Conservation (phyloP, 2,888 invertebrate species). For the Cybosia mesomella region DNA sequence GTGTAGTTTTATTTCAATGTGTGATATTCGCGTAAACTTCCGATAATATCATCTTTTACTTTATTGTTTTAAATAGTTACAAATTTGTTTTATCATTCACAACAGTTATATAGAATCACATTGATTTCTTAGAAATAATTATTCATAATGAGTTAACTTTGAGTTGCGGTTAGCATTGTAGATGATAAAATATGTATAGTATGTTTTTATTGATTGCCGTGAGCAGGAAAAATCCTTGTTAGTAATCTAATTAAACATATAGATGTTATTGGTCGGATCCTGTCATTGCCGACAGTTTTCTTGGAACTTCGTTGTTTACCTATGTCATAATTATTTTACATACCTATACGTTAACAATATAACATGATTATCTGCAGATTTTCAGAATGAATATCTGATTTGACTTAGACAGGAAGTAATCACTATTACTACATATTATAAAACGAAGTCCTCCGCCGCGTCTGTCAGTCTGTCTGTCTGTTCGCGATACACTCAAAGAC, state of each 20-base stretch:
- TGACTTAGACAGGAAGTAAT: no score
- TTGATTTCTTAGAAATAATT: background rate
- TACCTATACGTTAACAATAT: background rate
- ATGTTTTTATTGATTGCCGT: background rate
- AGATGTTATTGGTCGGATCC: background rate
- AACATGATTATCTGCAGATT: no score
- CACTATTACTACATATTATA: no score
- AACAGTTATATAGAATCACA: background rate
- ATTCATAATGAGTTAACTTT: background rate
- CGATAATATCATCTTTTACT: no score
- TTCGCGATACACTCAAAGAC: no score
- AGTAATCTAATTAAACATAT: slow-evolving; percentile 1
- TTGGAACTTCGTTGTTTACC: background rate
- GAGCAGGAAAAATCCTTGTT: slow-evolving; percentile 16
- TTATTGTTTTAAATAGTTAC: no score
- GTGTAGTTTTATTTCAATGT: no score
- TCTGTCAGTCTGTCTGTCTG: no score
- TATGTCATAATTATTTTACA: no score
- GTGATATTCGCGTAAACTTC: no score
- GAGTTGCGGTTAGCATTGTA: background rate
- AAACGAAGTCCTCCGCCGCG: no score
- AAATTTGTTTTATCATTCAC: background rate
- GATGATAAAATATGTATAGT: slow-evolving; percentile 5
- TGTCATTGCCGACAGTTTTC: slow-evolving; percentile 7
- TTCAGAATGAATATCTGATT: no score